Percentiles rank a stretch among this genome's conserved stretches.
These are phyloP conservation scores for Pandion haliaetus DNA, from an alignment of 2,113 vertebrate species.

Conservation along the genomic window DNA sequence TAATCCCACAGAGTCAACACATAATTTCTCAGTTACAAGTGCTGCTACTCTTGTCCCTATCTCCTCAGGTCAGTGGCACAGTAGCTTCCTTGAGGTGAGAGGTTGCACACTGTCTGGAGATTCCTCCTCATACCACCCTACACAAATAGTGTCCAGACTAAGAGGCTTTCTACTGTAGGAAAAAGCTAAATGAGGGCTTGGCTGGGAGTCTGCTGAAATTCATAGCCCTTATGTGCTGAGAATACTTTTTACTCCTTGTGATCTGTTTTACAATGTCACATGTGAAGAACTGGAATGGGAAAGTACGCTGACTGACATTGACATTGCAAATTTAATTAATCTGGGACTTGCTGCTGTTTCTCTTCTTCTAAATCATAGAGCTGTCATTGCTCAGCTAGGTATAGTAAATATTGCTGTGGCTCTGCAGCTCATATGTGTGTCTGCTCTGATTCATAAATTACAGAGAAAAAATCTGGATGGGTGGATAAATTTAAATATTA, in stretches of 20 bases:
- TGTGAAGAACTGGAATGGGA: not conserved
- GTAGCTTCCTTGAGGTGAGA: not conserved
- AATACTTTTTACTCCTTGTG: not conserved
- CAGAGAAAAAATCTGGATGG: not conserved
- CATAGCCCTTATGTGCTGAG: not conserved
- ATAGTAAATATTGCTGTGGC: not conserved
- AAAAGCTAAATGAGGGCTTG: not conserved
- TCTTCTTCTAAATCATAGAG: constrained; percentile 22
- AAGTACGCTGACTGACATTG: not conserved
- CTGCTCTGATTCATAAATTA: constrained; percentile 28
- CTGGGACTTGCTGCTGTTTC: constrained; percentile 1
- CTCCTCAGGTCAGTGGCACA: not conserved
- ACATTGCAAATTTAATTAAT: constrained; percentile 26
- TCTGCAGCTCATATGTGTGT: not conserved
- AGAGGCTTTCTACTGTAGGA: not conserved
- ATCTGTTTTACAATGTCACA: not conserved
- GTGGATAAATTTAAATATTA: constrained; percentile 8
- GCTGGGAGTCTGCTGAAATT: not conserved
- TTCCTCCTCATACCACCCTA: not conserved
- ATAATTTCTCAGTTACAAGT: not conserved
- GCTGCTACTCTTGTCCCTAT: not conserved
- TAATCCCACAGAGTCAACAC: not conserved
- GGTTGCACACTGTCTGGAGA: not conserved
- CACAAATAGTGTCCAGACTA: not conserved
- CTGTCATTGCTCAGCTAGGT: not conserved